Base-by-base conservation (phyloP, 1,140 invertebrate genomes). In the Rhizoglyphus robini region DNA sequence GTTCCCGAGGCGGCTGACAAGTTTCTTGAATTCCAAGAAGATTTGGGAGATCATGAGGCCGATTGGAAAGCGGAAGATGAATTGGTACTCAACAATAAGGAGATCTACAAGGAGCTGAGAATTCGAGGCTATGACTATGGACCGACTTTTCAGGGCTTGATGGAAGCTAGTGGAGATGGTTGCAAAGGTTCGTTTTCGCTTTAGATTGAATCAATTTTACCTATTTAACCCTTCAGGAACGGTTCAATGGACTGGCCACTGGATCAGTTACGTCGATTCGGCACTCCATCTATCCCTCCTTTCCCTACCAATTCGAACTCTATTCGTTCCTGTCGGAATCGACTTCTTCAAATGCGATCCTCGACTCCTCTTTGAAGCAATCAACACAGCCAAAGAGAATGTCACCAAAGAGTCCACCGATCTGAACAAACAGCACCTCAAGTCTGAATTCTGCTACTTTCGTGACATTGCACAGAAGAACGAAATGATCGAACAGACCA, bases 51-150 rank as follows among this genome's bases (percentile, higher is more conserved):
- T 60, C 13, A 15, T 3, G n/a, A 67, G 11, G 31, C 36, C 25
- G 62, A 46, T 27, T n/a, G 1, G 13, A 41, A n/a, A n/a, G n/a
- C n/a, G n/a, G n/a, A n/a, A n/a, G 18, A 8, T 18, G 48, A 51
- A 54, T 66, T 68, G 30, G 15, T 32, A 13, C n/a, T 65, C 11
- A 63, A 46, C 18, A 63, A 36, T 25, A 77, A 79, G 23, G 94
- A 98, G 73, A 79, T 95, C 18, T 99, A 99, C 79, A 96, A 96
- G 74, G 91, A 96, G 75, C 78, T 98, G 15, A 77, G 89, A 67
- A 79, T 97, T 0, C 79, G 93, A 67, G 95, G 94, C 4, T 98
- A 98, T 74, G 90, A 96, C 73, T 99, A 98, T 75, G 78, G 78
- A 5, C 88, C 88, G 57, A 78, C 86, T 11, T 99, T 97, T 81